Percentiles rank a stretch among this genome's conserved stretches.
Evolutionary conservation across 2,888 invertebrate genomes (phyloP).

Genomic region (Bellardia pandia): DNA sequence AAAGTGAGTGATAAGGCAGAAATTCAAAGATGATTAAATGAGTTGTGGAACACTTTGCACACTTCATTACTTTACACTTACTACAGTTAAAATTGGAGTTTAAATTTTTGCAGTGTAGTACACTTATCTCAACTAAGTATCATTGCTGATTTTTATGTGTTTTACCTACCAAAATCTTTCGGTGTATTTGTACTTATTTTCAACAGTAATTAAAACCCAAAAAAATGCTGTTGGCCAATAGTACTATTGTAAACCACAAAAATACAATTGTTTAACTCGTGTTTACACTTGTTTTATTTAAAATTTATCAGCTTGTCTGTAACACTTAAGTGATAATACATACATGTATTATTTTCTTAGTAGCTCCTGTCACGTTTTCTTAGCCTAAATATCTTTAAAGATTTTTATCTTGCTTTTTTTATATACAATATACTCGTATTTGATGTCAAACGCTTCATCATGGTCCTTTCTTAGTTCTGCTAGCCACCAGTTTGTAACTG

Average conservation of each 20-base stretch:
- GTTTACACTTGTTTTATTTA: constrained; percentile 28
- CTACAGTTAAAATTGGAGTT: too few species aligned
- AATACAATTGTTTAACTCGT: constrained; percentile 8
- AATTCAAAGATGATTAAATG: too few species aligned
- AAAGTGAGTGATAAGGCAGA: too few species aligned
- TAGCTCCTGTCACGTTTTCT: background rate
- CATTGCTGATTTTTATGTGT: too few species aligned
- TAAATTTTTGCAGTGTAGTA: too few species aligned
- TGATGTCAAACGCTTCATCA: constrained; percentile 8
- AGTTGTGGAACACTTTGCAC: too few species aligned
- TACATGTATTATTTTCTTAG: background rate
- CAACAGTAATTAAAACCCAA: background rate
- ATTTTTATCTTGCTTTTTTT: constrained; percentile 6
- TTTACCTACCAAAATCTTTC: too few species aligned
- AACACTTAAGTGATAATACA: background rate
- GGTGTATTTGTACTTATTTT: background rate
- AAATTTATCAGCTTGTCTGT: background rate
- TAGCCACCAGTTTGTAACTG: background rate
- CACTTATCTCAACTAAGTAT: too few species aligned
- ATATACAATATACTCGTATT: background rate
- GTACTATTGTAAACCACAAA: background rate
- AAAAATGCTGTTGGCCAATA: background rate
- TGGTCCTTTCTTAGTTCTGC: background rate
- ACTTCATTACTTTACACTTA: too few species aligned
- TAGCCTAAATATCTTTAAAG: background rate